Base-by-base conservation (phyloP, 1,140 invertebrate genomes). In the Solenopsis fugax region DNA sequence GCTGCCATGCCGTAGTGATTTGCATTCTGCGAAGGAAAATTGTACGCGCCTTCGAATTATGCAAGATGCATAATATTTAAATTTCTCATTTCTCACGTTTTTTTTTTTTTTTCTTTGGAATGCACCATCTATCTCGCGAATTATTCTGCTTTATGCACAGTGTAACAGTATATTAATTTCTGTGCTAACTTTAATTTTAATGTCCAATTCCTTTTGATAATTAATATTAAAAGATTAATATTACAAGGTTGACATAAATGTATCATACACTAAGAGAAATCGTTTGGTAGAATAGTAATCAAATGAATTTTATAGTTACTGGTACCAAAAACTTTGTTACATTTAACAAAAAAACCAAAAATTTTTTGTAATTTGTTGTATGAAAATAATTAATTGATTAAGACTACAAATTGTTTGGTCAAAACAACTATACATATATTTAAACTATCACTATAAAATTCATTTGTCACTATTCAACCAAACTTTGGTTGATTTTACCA, bases 11-110 rank as follows among this genome's bases (percentile, higher is more conserved):
- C 13, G 9, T 21, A 12, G 50, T 29, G 60, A 65, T 78, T 81
- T 81, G 77, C 77, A 81, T 81, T 71, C 34, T 29, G n/a, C 12
- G 41, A 45, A 81, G 56, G 34, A 41, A 52, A 16, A 80, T 37
- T n/a, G 34, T 7, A 16, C n/a, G 34, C 13, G 16, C 21, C 18
- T 78, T 48, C 16, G 21, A 45, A 18, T 48, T 52, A 56, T 24
- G 21, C 13, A 41, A 81, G 21, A 18, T 65, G 45, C 58, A 64
- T 48, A 64, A 64, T 48, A 60, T 65, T 29, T 21, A 48, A 69
- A 69, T n/a, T 64, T 62, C 21, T 13, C 1, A n/a, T 50, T 21
- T 48, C 18, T 10, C 58, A 16, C 24, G 4, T 13, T n/a, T 37
- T 64, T 21, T 13, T n/a, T 37, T 64, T 21, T 62, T n/a, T n/a